Conservation (phyloP, 2,113 vertebrate genomes). For the Dipodomys stephensi region DNA sequence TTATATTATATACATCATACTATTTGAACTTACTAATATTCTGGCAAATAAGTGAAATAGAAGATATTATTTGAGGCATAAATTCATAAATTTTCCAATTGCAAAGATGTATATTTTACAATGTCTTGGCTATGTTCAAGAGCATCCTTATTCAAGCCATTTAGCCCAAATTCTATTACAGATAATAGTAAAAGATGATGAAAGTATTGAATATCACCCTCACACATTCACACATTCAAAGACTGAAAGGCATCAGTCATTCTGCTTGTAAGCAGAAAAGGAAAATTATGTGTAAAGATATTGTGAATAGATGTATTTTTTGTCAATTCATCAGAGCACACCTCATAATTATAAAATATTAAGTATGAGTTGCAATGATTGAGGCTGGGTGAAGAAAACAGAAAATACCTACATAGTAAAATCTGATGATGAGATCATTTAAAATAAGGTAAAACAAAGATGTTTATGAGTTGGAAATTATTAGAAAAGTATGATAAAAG, state of each 20-base stretch:
- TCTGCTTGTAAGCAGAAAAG: background rate
- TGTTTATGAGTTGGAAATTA: background rate
- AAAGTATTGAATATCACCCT: background rate
- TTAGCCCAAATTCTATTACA: background rate
- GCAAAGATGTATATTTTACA: background rate
- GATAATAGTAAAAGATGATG: background rate
- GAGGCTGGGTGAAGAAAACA: background rate
- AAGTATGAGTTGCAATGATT: background rate
- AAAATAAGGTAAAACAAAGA: background rate
- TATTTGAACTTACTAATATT: background rate
- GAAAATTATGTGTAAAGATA: background rate
- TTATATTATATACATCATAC: background rate
- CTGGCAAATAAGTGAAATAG: background rate
- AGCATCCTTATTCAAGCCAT: background rate
- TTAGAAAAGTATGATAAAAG: background rate
- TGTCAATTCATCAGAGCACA: background rate
- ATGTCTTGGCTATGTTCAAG: background rate
- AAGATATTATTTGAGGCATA: background rate
- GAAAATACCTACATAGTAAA: background rate
- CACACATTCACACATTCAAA: slow-evolving; percentile 19
- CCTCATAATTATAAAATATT: background rate
- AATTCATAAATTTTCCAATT: background rate
- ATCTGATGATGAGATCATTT: background rate
- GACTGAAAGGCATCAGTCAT: background rate
- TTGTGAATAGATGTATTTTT: background rate